Percentiles rank a stretch among this genome's conserved stretches.
These are phyloP conservation scores for Ctenoplectra terminalis DNA, from an alignment of 1,140 invertebrate species.

Conservation along the genomic window DNA sequence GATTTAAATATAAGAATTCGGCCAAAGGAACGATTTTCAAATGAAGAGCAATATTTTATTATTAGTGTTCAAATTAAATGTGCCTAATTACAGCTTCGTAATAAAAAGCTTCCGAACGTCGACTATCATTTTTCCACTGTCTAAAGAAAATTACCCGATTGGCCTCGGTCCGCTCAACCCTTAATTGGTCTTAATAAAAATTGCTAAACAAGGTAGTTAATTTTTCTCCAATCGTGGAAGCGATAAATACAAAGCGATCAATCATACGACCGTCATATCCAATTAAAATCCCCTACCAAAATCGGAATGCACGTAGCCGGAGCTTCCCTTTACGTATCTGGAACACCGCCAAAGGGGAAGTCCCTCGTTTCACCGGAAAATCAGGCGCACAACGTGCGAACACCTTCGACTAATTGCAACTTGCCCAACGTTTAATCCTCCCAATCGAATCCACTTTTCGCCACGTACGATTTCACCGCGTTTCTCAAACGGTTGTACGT, in stretches of 20 bases:
- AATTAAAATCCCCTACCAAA: not conserved
- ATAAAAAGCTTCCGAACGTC: no score
- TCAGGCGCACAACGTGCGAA: slow-evolving; percentile 18
- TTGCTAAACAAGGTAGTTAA: not conserved
- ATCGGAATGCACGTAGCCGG: not conserved
- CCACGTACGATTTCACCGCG: not conserved
- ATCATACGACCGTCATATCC: not conserved
- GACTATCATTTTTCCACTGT: no score
- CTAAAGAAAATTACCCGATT: no score
- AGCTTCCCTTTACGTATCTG: slow-evolving; percentile 1
- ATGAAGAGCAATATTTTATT: no score
- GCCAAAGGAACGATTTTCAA: no score
- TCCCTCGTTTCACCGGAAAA: not conserved
- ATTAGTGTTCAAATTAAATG: no score
- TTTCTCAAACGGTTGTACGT: not conserved
- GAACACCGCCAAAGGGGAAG: slow-evolving; percentile 20
- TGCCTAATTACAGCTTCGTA: no score
- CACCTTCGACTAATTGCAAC: slow-evolving; percentile 32
- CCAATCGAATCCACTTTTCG: not conserved
- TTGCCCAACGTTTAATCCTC: not conserved
- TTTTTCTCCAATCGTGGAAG: not conserved
- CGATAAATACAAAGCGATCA: not conserved
- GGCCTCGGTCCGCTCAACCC: no score
- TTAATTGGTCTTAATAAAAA: not conserved
- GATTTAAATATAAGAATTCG: no score